Evolutionary conservation across 2,797 vertebrate genomes (phyloP).

Genomic region (Xenops minutus): DNA sequence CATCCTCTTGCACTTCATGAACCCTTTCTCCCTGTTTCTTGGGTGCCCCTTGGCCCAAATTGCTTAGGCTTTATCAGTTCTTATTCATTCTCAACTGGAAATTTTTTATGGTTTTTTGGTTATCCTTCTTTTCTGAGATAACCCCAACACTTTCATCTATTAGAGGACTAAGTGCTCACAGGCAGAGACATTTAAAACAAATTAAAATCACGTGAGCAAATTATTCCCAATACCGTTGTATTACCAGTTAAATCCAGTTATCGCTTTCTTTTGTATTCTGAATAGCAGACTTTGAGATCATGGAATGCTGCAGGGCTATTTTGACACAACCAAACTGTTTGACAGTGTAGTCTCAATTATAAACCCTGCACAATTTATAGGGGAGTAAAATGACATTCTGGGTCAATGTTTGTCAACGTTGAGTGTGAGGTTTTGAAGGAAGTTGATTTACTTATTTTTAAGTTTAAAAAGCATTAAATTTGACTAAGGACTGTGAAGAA

Average conservation of each 20-base stretch:
- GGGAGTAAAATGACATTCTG: background rate
- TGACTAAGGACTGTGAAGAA: background rate
- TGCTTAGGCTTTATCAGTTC: background rate
- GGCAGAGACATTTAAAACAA: background rate
- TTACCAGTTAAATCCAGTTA: background rate
- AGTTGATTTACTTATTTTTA: background rate
- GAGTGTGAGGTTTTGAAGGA: background rate
- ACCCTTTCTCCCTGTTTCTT: background rate
- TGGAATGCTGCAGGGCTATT: background rate
- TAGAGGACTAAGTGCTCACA: background rate
- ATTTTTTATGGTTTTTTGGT: background rate
- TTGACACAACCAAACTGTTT: background rate
- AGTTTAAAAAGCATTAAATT: background rate
- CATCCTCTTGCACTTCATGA: background rate
- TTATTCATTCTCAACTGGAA: background rate
- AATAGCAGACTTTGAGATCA: background rate
- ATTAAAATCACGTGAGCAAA: background rate
- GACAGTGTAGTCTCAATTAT: background rate
- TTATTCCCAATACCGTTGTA: background rate
- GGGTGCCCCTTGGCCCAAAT: accelerated
- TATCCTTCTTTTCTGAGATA: background rate
- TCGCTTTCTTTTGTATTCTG: background rate
- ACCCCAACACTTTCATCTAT: background rate
- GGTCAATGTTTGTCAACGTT: background rate
- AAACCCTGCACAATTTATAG: background rate